phyloP scores from a whole-genome alignment of 23 tunicate genomes.

The Halocynthia roretzi region DNA sequence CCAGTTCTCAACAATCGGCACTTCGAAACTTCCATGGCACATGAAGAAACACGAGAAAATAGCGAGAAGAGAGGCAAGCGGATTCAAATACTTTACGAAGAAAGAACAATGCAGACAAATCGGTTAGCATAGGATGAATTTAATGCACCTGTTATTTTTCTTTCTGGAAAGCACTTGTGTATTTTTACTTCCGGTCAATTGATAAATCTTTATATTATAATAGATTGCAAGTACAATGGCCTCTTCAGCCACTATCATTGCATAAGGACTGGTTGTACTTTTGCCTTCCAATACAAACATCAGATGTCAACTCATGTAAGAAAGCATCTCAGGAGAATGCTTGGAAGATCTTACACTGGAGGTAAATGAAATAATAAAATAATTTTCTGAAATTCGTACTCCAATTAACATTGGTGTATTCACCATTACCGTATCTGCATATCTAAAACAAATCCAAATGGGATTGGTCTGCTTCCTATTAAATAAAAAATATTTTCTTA shows the following conservation, averaged over 20 bases:
- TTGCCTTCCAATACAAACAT: slow-evolving; percentile 83
- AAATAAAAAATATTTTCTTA: background rate
- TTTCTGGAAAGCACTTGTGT: background rate
- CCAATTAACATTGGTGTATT: background rate
- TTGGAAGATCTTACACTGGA: slow-evolving; percentile 33
- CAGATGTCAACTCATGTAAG: slow-evolving; percentile 80
- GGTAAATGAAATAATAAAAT: background rate
- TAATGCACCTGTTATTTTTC: background rate
- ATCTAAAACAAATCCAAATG: background rate
- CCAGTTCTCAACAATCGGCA: slow-evolving; percentile 71
- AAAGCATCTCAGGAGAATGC: slow-evolving; percentile 43
- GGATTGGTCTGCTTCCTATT: background rate
- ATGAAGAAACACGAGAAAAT: slow-evolving; percentile 83
- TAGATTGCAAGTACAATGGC: slow-evolving; percentile 79
- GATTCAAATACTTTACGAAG: slow-evolving; percentile 81
- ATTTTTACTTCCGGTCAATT: background rate
- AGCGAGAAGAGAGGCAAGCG: slow-evolving; percentile 71
- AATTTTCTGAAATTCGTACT: background rate
- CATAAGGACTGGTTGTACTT: slow-evolving; percentile 51
- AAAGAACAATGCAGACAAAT: slow-evolving; percentile 50
- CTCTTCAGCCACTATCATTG: slow-evolving; percentile 81
- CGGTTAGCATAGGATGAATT: slow-evolving; percentile 23
- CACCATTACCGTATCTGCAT: background rate
- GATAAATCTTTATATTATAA: too few relatives aligned
- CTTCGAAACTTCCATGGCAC: slow-evolving; percentile 87